phyloP scores from a whole-genome alignment of 2,113 vertebrate species.

The Anhinga anhinga region DNA sequence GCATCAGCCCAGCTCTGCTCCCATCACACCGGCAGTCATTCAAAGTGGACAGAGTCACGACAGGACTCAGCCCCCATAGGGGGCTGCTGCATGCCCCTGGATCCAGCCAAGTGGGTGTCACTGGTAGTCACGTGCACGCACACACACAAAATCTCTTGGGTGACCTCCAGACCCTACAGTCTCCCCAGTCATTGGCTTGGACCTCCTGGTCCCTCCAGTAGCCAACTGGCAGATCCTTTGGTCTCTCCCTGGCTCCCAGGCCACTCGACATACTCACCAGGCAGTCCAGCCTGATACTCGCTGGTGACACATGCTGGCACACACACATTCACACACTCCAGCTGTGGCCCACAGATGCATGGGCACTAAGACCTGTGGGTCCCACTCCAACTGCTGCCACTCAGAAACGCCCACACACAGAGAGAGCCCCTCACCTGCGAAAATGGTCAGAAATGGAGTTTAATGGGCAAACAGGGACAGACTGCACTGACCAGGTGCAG shows the following conservation, averaged over 20 bases:
- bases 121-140: accelerated
- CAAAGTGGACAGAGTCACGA: neutral
- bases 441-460: neutral
- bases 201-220: neutral
- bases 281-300: neutral
- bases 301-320: neutral
- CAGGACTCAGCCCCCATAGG: neutral
- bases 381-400: neutral
- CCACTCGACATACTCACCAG: accelerated
- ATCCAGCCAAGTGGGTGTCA: accelerated
- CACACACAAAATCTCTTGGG: neutral
- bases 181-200: too few species aligned
- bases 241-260: neutral
- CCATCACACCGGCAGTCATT: accelerated
- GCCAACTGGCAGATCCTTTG: neutral
- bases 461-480: neutral
- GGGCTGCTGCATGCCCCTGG: neutral
- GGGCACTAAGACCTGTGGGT: neutral
- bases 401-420: neutral
- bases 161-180: neutral
- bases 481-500: accelerated
- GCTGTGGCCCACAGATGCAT: accelerated
- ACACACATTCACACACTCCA: accelerated
- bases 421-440: neutral
- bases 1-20: neutral